Evolutionary conservation across 2,113 vertebrate genomes (phyloP).

Genomic region (Panthera leo): DNA sequence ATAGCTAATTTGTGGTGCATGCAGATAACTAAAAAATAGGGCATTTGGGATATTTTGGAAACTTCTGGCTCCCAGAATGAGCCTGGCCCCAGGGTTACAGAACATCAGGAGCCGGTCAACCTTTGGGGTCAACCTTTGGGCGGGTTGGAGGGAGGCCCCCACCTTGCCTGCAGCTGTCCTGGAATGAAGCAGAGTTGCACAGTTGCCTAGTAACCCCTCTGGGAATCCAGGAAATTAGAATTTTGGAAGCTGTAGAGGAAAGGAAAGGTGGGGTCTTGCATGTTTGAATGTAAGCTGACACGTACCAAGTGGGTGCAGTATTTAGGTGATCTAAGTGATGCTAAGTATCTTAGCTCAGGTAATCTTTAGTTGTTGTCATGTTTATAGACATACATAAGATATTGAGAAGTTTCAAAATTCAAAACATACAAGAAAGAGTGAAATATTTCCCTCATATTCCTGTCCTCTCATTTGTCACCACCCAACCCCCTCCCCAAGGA

Average conservation of each 20-base stretch:
- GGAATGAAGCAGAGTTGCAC: background rate
- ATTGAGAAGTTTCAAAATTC: background rate
- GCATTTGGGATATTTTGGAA: background rate
- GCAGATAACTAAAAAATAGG: background rate
- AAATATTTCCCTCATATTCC: background rate
- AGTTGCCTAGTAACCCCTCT: slow-evolving; percentile 18
- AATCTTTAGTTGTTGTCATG: background rate
- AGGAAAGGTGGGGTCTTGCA: background rate
- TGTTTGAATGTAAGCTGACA: background rate
- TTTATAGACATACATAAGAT: background rate
- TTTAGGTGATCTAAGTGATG: background rate
- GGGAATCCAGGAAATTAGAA: slow-evolving; percentile 32
- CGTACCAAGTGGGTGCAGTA: background rate
- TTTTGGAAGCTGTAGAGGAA: background rate
- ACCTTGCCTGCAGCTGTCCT: background rate
- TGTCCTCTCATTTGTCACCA: background rate
- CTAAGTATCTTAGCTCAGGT: background rate
- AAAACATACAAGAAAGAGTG: background rate
- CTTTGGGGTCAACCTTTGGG: background rate
- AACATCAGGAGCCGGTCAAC: background rate
- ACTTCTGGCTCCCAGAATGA: background rate
- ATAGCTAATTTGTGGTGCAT: background rate
- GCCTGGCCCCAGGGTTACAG: background rate
- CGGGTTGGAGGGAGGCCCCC: background rate
- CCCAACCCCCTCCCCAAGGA: background rate